A percentile compares a stretch with the other conserved stretches of the same genome.
phyloP scores from a whole-genome alignment of 2,888 invertebrate species.

The Pseudanteris insignis region DNA sequence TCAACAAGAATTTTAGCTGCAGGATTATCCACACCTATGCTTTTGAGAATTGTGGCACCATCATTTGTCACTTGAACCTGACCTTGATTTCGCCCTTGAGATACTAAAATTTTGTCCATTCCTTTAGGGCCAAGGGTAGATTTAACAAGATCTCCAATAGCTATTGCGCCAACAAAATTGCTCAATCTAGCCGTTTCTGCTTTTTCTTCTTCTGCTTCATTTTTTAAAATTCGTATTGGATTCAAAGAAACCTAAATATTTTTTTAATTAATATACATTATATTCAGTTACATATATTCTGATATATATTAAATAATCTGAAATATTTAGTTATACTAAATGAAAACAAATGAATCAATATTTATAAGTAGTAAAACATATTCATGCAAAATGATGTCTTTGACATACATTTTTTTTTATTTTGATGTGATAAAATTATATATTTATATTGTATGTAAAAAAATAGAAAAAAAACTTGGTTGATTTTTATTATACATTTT shows the following conservation, averaged over 20 bases:
- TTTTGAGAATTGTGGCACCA: constrained; percentile 97
- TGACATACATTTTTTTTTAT: neutral
- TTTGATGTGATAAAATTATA: too few relatives aligned
- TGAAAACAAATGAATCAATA: too few relatives aligned
- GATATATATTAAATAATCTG: neutral
- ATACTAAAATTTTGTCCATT: constrained; percentile 93
- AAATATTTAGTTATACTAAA: too few relatives aligned
- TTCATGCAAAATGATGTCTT: neutral
- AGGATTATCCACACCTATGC: constrained; percentile 97
- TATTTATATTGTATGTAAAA: too few relatives aligned
- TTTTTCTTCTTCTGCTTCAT: constrained; percentile 97
- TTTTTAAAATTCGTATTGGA: constrained; percentile 92
- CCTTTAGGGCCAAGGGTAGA: constrained; percentile 99
- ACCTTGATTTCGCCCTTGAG: constrained; percentile 81
- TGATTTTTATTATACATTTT: too few relatives aligned
- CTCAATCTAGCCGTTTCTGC: constrained; percentile 97
- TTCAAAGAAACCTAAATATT: constrained; percentile 76
- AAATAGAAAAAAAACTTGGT: too few relatives aligned
- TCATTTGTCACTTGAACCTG: constrained; percentile 97
- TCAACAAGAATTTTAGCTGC: constrained; percentile 99
- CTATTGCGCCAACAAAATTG: constrained; percentile 97
- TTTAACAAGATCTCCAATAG: constrained; percentile 97
- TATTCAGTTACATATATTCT: too few relatives aligned
- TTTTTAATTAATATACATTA: too few relatives aligned
- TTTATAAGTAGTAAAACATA: too few relatives aligned